Evolutionary conservation across 2,113 vertebrate species (phyloP).

Genomic region (Macquaria australasica): DNA sequence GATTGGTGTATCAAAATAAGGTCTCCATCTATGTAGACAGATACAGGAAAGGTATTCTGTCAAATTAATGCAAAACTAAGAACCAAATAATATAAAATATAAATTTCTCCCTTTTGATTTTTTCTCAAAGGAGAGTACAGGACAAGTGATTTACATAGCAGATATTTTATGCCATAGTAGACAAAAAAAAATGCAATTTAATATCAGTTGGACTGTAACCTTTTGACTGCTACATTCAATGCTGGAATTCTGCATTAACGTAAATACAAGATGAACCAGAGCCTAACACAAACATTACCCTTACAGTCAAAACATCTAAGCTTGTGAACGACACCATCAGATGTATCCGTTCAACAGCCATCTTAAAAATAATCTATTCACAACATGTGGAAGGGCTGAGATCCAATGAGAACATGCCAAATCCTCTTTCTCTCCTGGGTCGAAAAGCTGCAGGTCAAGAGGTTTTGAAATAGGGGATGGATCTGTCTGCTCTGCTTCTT

Average conservation of each 20-base stretch:
- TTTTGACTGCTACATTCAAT: slow-evolving; percentile 8
- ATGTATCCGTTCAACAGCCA: slow-evolving; percentile 32
- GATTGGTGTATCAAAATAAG: background rate
- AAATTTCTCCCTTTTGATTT: background rate
- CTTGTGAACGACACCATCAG: slow-evolving; percentile 20
- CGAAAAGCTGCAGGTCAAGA: slow-evolving; percentile 40
- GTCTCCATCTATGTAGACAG: background rate
- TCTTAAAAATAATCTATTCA: slow-evolving; percentile 50
- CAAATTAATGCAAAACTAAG: background rate
- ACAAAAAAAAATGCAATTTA: background rate
- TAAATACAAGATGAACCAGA: background rate
- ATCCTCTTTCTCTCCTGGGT: slow-evolving; percentile 36
- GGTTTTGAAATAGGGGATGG: slow-evolving; percentile 26
- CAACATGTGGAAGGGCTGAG: slow-evolving; percentile 48
- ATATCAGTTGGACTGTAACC: background rate
- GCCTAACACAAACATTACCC: slow-evolving; percentile 5
- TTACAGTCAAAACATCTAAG: slow-evolving; percentile 25
- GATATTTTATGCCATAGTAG: background rate
- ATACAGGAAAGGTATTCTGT: background rate
- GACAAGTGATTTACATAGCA: background rate
- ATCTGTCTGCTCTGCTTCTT: slow-evolving; percentile 30
- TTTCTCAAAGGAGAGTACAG: background rate
- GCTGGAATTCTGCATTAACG: background rate
- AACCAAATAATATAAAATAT: background rate
- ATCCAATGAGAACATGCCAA: slow-evolving; percentile 36